These are phyloP conservation scores for Anoura caudifer DNA, from an alignment of 2,113 vertebrate species.

Conservation along the genomic window DNA sequence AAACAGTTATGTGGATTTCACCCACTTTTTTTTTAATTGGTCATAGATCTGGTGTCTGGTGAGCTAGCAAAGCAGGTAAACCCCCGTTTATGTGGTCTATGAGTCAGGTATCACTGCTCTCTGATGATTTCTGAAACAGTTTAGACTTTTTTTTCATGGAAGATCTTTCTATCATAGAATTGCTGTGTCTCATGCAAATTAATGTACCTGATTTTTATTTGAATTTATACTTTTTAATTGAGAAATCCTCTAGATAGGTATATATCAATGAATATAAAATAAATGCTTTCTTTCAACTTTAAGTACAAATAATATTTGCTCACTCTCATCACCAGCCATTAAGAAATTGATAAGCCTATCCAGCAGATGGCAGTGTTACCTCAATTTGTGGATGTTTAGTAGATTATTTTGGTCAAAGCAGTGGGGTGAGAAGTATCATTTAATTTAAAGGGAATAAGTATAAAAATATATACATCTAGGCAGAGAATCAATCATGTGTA, in stretches of 20 bases:
- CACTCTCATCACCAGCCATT: background rate
- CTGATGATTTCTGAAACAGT: background rate
- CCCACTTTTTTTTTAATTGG: background rate
- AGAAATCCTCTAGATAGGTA: background rate
- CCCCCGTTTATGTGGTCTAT: background rate
- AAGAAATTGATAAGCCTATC: background rate
- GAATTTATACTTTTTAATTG: background rate
- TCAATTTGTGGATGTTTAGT: background rate
- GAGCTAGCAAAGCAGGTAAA: background rate
- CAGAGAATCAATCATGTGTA: background rate
- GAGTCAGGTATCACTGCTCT: background rate
- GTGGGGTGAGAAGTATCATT: background rate
- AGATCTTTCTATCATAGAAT: background rate
- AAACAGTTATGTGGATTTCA: background rate
- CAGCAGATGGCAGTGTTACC: constrained; percentile 20
- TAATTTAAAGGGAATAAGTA: background rate
- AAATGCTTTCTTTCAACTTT: background rate
- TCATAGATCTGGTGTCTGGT: background rate
- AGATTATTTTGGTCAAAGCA: background rate
- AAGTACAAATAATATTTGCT: background rate
- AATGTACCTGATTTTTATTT: background rate
- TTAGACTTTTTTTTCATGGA: background rate
- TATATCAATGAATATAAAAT: background rate
- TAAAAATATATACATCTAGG: background rate
- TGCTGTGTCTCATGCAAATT: background rate